phyloP scores from a whole-genome alignment of 1,140 invertebrate species.

The Planococcus citri region DNA sequence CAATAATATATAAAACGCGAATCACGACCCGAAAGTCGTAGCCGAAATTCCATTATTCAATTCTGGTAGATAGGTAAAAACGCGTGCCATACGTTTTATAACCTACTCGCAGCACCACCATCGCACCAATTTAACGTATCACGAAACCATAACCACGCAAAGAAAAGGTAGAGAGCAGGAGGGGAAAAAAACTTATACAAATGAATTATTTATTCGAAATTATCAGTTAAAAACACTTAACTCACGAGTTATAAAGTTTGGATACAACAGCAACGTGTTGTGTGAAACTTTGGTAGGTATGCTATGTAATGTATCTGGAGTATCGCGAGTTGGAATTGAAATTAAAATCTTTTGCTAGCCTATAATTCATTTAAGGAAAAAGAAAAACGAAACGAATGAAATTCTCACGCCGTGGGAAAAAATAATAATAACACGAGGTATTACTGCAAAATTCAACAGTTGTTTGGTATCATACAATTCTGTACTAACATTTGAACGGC shows the following conservation, averaged over 20 bases:
- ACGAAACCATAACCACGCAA: background rate
- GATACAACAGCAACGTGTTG: background rate
- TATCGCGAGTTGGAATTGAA: background rate
- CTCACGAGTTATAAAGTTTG: background rate
- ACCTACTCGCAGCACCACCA: background rate
- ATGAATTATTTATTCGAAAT: constrained; percentile 1
- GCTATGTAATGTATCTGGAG: background rate
- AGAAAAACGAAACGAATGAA: background rate
- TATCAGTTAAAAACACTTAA: background rate
- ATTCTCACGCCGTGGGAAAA: background rate
- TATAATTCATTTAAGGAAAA: background rate
- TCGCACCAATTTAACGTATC: background rate
- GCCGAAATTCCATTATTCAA: too few relatives aligned
- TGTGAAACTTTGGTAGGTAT: background rate
- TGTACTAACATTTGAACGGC: background rate
- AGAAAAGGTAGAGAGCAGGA: too few relatives aligned
- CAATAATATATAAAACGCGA: background rate
- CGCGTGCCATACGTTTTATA: background rate
- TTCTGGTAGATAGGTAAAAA: background rate
- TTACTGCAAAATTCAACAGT: constrained; percentile 1
- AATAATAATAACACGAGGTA: background rate
- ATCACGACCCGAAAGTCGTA: background rate
- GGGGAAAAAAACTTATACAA: background rate
- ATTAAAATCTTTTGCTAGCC: background rate
- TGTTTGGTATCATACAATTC: background rate